These are phyloP conservation scores for Cynodonichthys magdalenae DNA, from an alignment of 2,797 vertebrate genomes.

Conservation along the genomic window DNA sequence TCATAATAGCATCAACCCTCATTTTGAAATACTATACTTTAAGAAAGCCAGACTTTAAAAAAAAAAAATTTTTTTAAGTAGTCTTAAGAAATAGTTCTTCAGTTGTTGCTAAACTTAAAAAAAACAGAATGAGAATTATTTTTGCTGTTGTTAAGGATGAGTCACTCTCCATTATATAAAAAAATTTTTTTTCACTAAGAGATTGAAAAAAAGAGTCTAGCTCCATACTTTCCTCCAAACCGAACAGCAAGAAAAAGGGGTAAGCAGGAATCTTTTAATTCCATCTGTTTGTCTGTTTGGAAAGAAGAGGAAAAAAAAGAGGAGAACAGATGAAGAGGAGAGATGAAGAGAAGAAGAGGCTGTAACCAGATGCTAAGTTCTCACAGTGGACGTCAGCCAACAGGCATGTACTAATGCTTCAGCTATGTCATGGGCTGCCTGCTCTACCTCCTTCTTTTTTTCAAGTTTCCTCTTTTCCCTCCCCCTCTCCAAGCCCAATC, in stretches of 20 bases:
- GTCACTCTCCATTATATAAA: not conserved
- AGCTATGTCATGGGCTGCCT: slow-evolving; percentile 79
- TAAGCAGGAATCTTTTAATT: slow-evolving; percentile 12
- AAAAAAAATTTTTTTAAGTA: not conserved
- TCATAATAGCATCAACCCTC: not conserved
- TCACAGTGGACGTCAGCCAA: slow-evolving; percentile 77
- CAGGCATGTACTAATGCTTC: slow-evolving; percentile 82
- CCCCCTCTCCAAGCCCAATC: slow-evolving; percentile 8
- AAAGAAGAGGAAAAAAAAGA: not conserved
- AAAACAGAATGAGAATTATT: not conserved
- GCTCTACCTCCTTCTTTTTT: slow-evolving; percentile 52
- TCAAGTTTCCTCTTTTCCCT: slow-evolving; percentile 30
- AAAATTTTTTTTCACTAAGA: not conserved
- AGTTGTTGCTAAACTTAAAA: not conserved
- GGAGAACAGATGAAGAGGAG: not conserved
- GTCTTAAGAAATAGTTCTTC: not conserved
- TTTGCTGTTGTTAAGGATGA: not conserved
- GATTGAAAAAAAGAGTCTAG: not conserved
- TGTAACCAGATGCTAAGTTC: slow-evolving; percentile 80
- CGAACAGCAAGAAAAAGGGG: slow-evolving; percentile 1
- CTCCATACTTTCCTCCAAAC: slow-evolving; percentile 3
- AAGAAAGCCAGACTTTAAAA: not conserved
- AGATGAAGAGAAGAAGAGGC: slow-evolving; percentile 38
- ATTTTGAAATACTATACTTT: not conserved
- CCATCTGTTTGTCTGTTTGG: slow-evolving; percentile 35